Conservation (phyloP, 2,113 vertebrate genomes). For the Nannospalax galili region DNA sequence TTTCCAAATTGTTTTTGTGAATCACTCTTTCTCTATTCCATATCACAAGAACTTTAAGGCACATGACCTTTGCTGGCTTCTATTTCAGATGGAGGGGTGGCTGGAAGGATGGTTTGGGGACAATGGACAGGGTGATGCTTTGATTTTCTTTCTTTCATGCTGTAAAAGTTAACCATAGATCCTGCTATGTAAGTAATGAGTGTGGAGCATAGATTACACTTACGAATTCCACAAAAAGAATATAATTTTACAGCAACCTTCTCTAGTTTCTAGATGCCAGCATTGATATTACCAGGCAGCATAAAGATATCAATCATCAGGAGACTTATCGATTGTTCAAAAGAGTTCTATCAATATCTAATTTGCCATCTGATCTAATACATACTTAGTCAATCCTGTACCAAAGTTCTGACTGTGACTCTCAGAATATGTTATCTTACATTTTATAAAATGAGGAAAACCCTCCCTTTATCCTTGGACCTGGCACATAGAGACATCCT, state of each 20-base stretch:
- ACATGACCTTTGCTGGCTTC: not conserved
- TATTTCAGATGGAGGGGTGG: slow-evolving; percentile 58
- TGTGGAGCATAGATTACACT: slow-evolving; percentile 77
- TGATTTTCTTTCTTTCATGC: slow-evolving; percentile 68
- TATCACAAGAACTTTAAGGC: slow-evolving; percentile 10
- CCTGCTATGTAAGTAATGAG: slow-evolving; percentile 61
- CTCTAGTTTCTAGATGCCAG: slow-evolving; percentile 80
- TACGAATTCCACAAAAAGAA: slow-evolving; percentile 82
- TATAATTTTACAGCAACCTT: slow-evolving; percentile 82
- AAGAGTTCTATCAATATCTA: slow-evolving; percentile 90
- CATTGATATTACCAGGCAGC: slow-evolving; percentile 80
- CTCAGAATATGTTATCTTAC: slow-evolving; percentile 81
- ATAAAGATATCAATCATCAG: slow-evolving; percentile 86
- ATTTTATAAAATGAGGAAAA: slow-evolving; percentile 72
- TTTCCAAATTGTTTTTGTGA: slow-evolving; percentile 32
- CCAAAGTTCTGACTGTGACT: slow-evolving; percentile 75
- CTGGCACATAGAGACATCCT: slow-evolving; percentile 30
- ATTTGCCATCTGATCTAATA: slow-evolving; percentile 88
- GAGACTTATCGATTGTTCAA: slow-evolving; percentile 86
- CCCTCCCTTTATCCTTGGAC: slow-evolving; percentile 66
- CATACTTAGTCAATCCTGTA: slow-evolving; percentile 78
- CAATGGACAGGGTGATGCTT: slow-evolving; percentile 48
- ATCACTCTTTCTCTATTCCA: not conserved
- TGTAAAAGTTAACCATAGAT: slow-evolving; percentile 75
- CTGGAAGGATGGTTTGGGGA: slow-evolving; percentile 44